Evolutionary conservation across 2,113 vertebrate species (phyloP).

Genomic region (Clarias macrocephalus): DNA sequence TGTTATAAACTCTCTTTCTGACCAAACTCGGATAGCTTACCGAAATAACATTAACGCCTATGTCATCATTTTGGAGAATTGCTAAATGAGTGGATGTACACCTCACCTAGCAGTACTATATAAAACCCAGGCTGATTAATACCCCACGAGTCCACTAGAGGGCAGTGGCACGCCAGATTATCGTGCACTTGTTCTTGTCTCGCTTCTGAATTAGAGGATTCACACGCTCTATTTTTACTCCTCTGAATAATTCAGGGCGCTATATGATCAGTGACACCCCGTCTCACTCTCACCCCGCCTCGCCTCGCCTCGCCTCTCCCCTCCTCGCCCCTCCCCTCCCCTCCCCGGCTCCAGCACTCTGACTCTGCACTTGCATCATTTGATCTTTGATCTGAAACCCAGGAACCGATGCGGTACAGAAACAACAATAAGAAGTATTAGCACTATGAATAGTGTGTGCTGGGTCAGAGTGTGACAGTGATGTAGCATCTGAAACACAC

Average conservation of each 20-base stretch:
- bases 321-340: not conserved
- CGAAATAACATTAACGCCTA: not conserved
- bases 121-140: slow-evolving; percentile 8
- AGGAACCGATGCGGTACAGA: slow-evolving; percentile 20
- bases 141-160: slow-evolving; percentile 24
- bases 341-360: slow-evolving; percentile 23
- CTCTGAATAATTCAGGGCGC: slow-evolving; percentile 54
- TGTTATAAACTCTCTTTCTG: not conserved
- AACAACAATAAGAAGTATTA: slow-evolving; percentile 8
- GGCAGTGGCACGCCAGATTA: slow-evolving; percentile 29
- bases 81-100: not conserved
- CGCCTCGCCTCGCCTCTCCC: not conserved
- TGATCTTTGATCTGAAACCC: slow-evolving; percentile 48
- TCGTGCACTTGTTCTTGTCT: not conserved
- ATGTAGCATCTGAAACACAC: slow-evolving; percentile 36
- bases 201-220: slow-evolving; percentile 45
- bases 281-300: slow-evolving; percentile 26
- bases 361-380: slow-evolving; percentile 51
- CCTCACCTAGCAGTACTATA: not conserved
- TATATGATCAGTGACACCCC: slow-evolving; percentile 54
- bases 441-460: slow-evolving; percentile 36
- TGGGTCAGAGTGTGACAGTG: slow-evolving; percentile 42
- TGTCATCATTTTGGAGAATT: not conserved
- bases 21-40: not conserved
- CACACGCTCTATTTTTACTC: slow-evolving; percentile 55